Base-by-base conservation (phyloP, 2,888 invertebrate species). In the Calameuta filiformis region DNA sequence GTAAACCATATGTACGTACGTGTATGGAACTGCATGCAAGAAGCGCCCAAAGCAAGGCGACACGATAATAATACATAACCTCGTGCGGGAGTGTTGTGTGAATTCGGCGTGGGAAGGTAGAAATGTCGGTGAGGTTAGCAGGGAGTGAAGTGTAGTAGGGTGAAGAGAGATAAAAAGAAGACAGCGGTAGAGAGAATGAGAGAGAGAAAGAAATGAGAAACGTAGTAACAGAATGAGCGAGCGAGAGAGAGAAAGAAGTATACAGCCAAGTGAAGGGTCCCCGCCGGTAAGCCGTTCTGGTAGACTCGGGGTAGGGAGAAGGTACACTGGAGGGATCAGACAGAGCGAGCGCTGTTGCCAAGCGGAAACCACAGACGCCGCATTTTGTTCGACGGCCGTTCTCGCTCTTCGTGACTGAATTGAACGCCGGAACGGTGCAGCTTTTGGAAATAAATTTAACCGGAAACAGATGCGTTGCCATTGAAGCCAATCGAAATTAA, bases 281-380 rank as follows among this genome's bases (percentile, higher is more conserved):
- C 37, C 40, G 69, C 37, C 40, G 69, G 35, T 56, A 56, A 35
- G 68, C 11, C 35, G 9, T 30, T 35, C 31, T 35, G 11, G 9
- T 6, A 11, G 68, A 37, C 31, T 23, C 68, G 56, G 35, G 3
- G 73, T 73, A 56, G 73, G 78, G 73, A 76, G 76, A 73, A 73
- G 37, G 73, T 9, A 15, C 9, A 56, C 56, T 56, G 56, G 56
- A 56, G 23, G 56, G 56, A 56, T 56, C 56, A 79, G 40, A 71
- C 77, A 73, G 56, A 83, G 81, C 83, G 82, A 85, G 84, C 88
- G 86, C 87, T 90, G 90, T 90, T 90, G 89, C 90, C 89, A 89
- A 90, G 90, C 90, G 90, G 89, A 90, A 89, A 88, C 86, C 84
- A 82, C 85, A 81, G 82, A 79, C 69, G 82, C 81, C 85, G 80